phyloP scores from a whole-genome alignment of 2,113 vertebrate genomes.

The Odobenus rosmarus region DNA sequence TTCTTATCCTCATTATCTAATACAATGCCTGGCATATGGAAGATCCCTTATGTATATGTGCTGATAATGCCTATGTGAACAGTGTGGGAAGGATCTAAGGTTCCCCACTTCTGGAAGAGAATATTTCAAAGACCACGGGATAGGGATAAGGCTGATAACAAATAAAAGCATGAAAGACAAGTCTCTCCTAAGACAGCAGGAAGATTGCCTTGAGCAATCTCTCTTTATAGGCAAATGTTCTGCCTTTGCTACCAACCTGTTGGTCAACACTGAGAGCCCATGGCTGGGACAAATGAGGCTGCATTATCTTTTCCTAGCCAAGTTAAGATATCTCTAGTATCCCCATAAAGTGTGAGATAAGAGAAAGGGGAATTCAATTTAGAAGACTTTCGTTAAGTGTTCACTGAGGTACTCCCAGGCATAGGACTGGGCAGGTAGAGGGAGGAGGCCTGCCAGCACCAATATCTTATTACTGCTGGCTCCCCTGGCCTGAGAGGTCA shows the following conservation, averaged over 20 bases:
- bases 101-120: background rate
- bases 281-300: background rate
- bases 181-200: background rate
- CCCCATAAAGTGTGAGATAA: conserved; percentile 27
- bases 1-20: background rate
- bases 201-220: background rate
- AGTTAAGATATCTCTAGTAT: conserved; percentile 38
- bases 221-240: conserved; percentile 12
- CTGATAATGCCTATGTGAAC: background rate
- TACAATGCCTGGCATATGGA: background rate
- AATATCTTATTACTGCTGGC: conserved; percentile 12
- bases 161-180: background rate
- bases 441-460: background rate
- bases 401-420: conserved; percentile 1
- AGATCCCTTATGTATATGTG: background rate
- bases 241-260: conserved; percentile 22
- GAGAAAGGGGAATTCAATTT: conserved; percentile 48
- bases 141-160: background rate
- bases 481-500: background rate
- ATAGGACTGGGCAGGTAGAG: background rate
- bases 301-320: background rate
- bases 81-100: background rate
- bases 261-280: conserved; percentile 8
- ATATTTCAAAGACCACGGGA: background rate
- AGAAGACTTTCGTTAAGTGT: conserved; percentile 47